phyloP scores from a whole-genome alignment of 2,113 vertebrate species.

The Pleuronectes platessa region DNA sequence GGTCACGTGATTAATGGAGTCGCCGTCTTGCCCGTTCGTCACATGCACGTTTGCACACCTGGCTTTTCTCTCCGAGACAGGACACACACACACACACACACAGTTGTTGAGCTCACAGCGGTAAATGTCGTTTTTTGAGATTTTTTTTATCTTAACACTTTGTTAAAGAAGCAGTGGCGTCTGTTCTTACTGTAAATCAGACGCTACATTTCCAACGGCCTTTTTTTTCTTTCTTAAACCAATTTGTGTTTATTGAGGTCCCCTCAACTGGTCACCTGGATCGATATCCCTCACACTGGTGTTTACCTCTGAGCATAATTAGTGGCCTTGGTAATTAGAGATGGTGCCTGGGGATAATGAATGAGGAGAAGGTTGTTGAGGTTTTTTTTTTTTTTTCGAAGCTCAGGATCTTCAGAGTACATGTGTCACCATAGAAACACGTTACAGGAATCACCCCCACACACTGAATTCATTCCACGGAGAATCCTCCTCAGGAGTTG shows the following conservation, averaged over 20 bases:
- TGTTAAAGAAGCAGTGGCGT: not conserved
- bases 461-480: not conserved
- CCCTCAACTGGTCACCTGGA: not conserved
- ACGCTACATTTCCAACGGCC: not conserved
- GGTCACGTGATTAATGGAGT: conserved; percentile 63
- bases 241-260: conserved; percentile 11
- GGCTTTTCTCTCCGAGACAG: conserved; percentile 24
- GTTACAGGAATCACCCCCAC: not conserved
- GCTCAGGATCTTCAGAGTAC: not conserved
- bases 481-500: not conserved
- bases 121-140: not conserved
- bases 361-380: not conserved
- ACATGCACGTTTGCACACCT: conserved; percentile 57
- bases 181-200: not conserved
- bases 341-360: conserved; percentile 23
- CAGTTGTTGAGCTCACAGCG: conserved; percentile 37
- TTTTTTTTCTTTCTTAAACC: not conserved
- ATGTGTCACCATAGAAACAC: not conserved
- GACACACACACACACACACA: not conserved
- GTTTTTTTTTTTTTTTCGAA: not conserved
- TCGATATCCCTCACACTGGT: conserved; percentile 8
- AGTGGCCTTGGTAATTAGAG: conserved; percentile 23
- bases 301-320: conserved; percentile 25
- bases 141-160: not conserved
- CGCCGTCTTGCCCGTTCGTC: conserved; percentile 61